Conservation (phyloP, 2,113 vertebrate species). For the Neogobius melanostomus region DNA sequence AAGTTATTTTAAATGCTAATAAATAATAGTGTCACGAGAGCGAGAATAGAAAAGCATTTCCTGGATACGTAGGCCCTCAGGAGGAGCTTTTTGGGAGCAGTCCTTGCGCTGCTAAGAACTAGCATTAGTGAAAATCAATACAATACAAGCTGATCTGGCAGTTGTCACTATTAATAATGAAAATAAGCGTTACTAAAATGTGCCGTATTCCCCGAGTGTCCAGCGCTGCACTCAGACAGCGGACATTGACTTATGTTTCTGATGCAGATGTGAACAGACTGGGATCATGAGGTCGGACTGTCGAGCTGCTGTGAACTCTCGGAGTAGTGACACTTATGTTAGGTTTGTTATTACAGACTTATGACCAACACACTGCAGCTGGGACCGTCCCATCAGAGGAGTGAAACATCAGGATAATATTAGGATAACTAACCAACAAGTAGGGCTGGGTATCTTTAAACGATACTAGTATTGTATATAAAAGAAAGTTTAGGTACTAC, state of each 20-base stretch:
- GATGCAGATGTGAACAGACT: constrained; percentile 31
- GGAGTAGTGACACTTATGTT: constrained; percentile 37
- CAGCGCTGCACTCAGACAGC: background rate
- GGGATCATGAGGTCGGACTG: constrained; percentile 16
- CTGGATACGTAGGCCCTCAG: no score
- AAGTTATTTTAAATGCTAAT: no score
- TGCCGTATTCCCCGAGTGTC: no score
- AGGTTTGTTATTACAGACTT: constrained; percentile 4
- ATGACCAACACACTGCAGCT: background rate
- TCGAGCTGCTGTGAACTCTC: constrained; percentile 40
- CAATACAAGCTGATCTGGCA: no score
- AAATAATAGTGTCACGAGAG: no score
- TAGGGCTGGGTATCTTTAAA: background rate
- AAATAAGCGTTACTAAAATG: no score
- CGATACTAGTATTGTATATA: background rate
- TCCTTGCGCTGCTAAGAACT: no score
- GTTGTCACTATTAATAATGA: no score
- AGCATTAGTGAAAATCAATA: no score
- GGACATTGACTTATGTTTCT: constrained; percentile 21
- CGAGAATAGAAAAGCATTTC: no score
- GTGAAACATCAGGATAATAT: background rate
- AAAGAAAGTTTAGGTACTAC: no score
- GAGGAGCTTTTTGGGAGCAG: no score
- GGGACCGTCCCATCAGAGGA: background rate
- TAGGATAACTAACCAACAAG: background rate